Base-by-base conservation (phyloP, 2,888 invertebrate genomes). In the Sinopyrophorus schimmeli region DNA sequence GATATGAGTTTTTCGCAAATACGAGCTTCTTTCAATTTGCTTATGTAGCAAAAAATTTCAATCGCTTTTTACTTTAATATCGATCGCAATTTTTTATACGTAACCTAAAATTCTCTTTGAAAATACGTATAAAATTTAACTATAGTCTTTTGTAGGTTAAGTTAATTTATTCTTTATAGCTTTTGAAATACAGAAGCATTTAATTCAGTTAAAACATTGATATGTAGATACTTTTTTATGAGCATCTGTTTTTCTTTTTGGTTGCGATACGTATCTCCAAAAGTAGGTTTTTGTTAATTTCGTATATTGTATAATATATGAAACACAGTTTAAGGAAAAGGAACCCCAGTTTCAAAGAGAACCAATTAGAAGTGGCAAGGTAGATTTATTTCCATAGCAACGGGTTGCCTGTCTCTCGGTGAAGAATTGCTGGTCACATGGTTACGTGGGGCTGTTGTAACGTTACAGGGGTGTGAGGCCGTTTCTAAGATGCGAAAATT, bases 281-380 rank as follows among this genome's bases (percentile, higher is more conserved):
- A n/a, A n/a, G n/a, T n/a, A n/a, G n/a, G 31, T 31, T 43, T 41
- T 43, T 49, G 49, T 49, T 43, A 49, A 49, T 49, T 49, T 42
- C 49, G 37, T 49, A 39, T 49, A 49, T 43, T n/a, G n/a, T n/a
- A n/a, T n/a, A n/a, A 42, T 49, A 47, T 46, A 52, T 38, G 42
- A 47, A 47, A 47, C 46, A 38, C 30, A 47, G 26, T 40, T 41
- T 47, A 52, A 52, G 41, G 51, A 52, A 52, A 47, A 52, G 51
- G 47, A 52, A 41, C 46, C 47, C 51, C 40, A 46, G 41, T 37
- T 53, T 43, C 46, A 39, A 72, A 72, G 72, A 70, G 69, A 71
- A 70, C 73, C 73, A 73, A 74, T 74, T 74, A 73, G 71, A 71
- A 69, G 71, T 70, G 70, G 70, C 70, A 73, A 71, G 71, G 71